Base-by-base conservation (phyloP, 2,113 vertebrate genomes). In the Columba janthina region DNA sequence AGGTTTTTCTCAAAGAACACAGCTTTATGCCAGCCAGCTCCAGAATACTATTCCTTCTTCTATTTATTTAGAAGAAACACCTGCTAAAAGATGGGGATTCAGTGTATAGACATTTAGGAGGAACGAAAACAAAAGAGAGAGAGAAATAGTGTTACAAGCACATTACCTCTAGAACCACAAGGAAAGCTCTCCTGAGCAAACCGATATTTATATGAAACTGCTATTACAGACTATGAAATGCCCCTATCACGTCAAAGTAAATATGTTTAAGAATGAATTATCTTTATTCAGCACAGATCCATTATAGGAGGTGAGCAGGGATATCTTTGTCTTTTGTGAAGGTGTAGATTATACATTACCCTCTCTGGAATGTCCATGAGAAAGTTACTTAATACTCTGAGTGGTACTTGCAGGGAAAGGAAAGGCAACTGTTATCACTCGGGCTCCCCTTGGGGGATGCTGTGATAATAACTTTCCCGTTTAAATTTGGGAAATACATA, bases 401-500 rank as follows among this genome's bases (percentile, higher is more conserved):
- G 80, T 42, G 65, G 67, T 86, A 57, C 48, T 94, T 88, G 46
- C 6, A 78, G 58, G 31, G 73, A 93, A 94, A 92, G 71, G 44
- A 48, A 89, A 91, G 74, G 32, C 61, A 88, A 76, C 58, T 93
- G 67, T 91, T 96, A 95, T 89, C 89, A 85, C 46, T 91, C 72
- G 24, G 46, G 24, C 29, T 88, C 17, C 77, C 84, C 60, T 94
- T 78, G 85, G 60, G 84, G 67, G 25, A 86, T 88, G 42, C 70
- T 87, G 21, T 88, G 85, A 92, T 95, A 78, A 89, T 92, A 91
- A 86, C 69, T 90, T 93, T 84, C 76, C 69, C 88, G 69, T 91
- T 96, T 92, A 87, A 96, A 96, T 96, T 90, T 92, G 70, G 85
- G 61, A 92, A 93, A 94, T 88, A 86, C 54, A 53, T 15, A 90